Conservation (phyloP, 2,797 vertebrate species). For the Macropus fuliginosus region DNA sequence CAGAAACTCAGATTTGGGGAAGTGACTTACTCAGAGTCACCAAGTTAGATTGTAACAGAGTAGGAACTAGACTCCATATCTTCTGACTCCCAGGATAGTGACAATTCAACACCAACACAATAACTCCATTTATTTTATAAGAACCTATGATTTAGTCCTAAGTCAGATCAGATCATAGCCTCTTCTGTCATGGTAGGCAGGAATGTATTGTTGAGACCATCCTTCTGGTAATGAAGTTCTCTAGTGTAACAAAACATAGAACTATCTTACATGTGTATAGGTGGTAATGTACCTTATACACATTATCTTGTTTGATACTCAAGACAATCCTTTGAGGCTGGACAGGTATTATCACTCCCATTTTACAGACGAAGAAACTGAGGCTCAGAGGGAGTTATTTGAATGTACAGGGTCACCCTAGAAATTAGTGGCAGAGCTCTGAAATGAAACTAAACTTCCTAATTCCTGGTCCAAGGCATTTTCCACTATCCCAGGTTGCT, state of each 20-base stretch:
- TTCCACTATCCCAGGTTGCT: background rate
- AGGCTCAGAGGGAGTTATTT: rapidly evolving
- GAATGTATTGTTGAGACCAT: background rate
- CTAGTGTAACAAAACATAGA: background rate
- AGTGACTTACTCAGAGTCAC: background rate
- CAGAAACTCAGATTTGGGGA: background rate
- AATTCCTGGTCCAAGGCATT: background rate
- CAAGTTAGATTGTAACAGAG: background rate
- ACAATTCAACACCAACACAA: background rate
- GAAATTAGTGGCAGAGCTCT: background rate
- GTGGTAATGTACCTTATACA: background rate
- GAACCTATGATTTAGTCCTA: background rate
- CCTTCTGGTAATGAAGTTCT: background rate
- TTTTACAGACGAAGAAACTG: background rate
- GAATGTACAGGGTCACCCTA: background rate
- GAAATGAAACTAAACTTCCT: background rate
- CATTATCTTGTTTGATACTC: background rate
- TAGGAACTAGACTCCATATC: background rate
- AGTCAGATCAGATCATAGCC: background rate
- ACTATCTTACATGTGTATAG: background rate
- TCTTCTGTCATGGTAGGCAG: background rate
- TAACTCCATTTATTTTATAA: background rate
- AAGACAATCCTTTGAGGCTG: background rate
- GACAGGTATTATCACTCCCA: rapidly evolving
- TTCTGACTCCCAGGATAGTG: background rate